Percentiles rank a stretch among this genome's conserved stretches.
Evolutionary conservation across 2,797 vertebrate genomes (phyloP).

Genomic region (Potorous gilbertii): DNA sequence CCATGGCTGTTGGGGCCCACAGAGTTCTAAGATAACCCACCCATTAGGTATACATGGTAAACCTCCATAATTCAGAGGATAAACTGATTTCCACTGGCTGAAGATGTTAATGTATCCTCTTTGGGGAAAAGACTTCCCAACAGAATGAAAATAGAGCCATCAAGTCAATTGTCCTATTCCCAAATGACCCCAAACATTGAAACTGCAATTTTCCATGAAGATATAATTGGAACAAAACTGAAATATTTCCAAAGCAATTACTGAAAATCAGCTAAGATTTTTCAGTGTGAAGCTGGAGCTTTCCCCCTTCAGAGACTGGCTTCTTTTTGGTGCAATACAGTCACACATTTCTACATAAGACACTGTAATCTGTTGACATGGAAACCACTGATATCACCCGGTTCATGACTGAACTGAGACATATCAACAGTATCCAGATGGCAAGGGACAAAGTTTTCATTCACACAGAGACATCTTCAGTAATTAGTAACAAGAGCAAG

Average conservation of each 20-base stretch:
- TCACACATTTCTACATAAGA: slow-evolving; percentile 39
- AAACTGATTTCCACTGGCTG: slow-evolving; percentile 32
- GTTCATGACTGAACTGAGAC: slow-evolving; percentile 57
- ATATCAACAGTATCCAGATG: slow-evolving; percentile 68
- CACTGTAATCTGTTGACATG: slow-evolving; percentile 58
- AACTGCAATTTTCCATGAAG: background rate
- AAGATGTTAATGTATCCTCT: slow-evolving; percentile 33
- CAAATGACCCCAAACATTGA: background rate
- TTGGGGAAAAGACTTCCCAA: slow-evolving; percentile 33
- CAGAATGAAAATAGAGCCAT: background rate
- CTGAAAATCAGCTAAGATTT: slow-evolving; percentile 28
- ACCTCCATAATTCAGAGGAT: background rate
- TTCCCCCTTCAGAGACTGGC: slow-evolving; percentile 14
- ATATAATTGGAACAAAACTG: slow-evolving; percentile 6
- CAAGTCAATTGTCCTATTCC: background rate
- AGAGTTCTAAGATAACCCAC: background rate
- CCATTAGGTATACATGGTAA: background rate
- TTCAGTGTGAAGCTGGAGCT: slow-evolving; percentile 45
- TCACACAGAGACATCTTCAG: slow-evolving; percentile 75
- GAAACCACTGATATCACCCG: slow-evolving; percentile 54
- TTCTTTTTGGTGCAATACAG: background rate
- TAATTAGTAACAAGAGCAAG: slow-evolving; percentile 62
- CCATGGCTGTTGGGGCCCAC: background rate
- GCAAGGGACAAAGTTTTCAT: slow-evolving; percentile 72
- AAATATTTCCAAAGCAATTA: slow-evolving; percentile 16